These are phyloP conservation scores for Dicranocentrus wangi DNA, from an alignment of 2,888 invertebrate species.

Conservation along the genomic window DNA sequence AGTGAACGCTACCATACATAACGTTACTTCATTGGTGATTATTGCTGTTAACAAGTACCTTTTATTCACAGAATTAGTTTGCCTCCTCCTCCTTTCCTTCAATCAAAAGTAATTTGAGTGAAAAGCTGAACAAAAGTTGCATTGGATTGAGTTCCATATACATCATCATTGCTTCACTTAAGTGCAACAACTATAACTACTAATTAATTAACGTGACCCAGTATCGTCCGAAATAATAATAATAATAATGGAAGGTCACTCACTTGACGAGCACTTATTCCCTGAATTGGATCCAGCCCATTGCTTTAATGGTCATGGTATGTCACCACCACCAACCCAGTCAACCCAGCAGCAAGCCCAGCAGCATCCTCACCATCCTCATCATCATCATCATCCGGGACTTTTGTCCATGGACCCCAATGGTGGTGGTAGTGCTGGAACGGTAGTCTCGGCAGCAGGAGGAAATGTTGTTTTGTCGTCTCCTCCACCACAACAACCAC, in stretches of 20 bases:
- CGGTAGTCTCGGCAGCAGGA: constrained; percentile 19
- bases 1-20: neutral
- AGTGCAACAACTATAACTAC: constrained; percentile 16
- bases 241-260: constrained; percentile 73
- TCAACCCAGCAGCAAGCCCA: constrained; percentile 55
- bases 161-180: constrained; percentile 20
- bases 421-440: constrained; percentile 49
- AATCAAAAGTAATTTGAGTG: constrained; percentile 72
- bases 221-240: neutral
- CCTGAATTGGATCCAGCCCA: constrained; percentile 73
- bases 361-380: constrained; percentile 63
- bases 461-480: constrained; percentile 38
- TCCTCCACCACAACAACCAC: constrained; percentile 48
- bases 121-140: constrained; percentile 57
- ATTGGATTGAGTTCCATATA: neutral
- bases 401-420: constrained; percentile 58
- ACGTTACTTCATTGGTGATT: constrained; percentile 17
- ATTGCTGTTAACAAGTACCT: constrained; percentile 56
- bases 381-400: constrained; percentile 64
- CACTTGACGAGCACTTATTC: constrained; percentile 73
- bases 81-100: constrained; percentile 66
- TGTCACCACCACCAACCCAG: constrained; percentile 39
- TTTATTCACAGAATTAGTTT: constrained; percentile 60
- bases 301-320: constrained; percentile 72
- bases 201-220: constrained; percentile 63